These are phyloP conservation scores for Thalassarche chlororhynchos DNA, from an alignment of 2,113 vertebrate genomes.

Conservation along the genomic window DNA sequence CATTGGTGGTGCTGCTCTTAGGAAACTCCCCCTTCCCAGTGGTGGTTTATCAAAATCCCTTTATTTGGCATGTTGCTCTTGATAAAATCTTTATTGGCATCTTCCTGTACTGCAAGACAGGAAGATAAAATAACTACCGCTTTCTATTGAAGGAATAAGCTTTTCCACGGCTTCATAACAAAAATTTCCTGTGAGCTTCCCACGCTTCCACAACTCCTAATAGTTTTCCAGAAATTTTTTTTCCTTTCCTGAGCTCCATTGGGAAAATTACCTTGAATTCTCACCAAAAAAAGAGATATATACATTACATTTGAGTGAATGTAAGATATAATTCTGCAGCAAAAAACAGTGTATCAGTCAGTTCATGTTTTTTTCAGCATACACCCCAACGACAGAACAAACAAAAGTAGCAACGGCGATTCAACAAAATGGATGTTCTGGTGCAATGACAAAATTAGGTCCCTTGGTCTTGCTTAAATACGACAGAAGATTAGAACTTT, in stretches of 20 bases:
- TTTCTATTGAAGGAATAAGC: background rate
- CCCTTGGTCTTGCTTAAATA: background rate
- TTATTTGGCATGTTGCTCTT: background rate
- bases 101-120: background rate
- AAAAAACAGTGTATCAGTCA: background rate
- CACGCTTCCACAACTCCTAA: background rate
- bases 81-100: background rate
- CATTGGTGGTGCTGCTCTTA: background rate
- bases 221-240: background rate
- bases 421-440: background rate
- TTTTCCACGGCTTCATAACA: background rate
- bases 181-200: background rate
- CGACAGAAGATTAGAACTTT: background rate
- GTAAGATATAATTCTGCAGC: background rate
- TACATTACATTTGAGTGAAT: background rate
- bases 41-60: background rate
- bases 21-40: background rate
- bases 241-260: background rate
- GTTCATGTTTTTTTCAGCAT: background rate
- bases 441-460: background rate
- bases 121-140: background rate
- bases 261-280: background rate
- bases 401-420: background rate
- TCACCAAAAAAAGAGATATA: background rate
- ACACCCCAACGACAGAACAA: background rate